Evolutionary conservation across 2,797 vertebrate species (phyloP).

Genomic region (Hapalemur alaotrensis): DNA sequence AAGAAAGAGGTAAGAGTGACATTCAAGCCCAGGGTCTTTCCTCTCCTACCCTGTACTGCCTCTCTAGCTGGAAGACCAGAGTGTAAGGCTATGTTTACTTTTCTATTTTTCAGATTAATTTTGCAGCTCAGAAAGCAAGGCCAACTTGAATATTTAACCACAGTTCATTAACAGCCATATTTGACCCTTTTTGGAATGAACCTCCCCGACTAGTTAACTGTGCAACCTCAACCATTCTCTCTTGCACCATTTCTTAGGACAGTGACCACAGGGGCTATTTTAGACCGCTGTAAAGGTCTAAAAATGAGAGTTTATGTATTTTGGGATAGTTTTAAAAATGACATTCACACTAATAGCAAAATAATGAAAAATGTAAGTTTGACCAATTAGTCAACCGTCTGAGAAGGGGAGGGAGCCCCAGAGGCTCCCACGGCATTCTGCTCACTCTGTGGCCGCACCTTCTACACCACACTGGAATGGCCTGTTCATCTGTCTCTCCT

Average conservation of each 20-base stretch:
- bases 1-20: not conserved
- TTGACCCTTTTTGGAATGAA: not conserved
- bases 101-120: slow-evolving; percentile 31
- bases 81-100: not conserved
- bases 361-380: not conserved
- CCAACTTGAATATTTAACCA: not conserved
- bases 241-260: not conserved
- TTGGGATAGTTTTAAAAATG: slow-evolving; percentile 3
- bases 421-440: no score
- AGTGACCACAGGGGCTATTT: not conserved
- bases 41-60: not conserved
- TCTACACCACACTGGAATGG: not conserved
- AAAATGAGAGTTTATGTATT: not conserved
- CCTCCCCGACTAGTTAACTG: not conserved
- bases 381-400: not conserved
- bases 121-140: not conserved
- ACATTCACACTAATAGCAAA: not conserved
- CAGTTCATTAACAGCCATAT: not conserved
- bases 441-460: not conserved
- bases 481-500: not conserved
- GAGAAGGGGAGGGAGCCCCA: not conserved
- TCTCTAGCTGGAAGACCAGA: not conserved
- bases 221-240: not conserved
- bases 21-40: not conserved
- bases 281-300: not conserved